phyloP scores from a whole-genome alignment of 1,140 invertebrate genomes.

The Drosophila nannoptera region DNA sequence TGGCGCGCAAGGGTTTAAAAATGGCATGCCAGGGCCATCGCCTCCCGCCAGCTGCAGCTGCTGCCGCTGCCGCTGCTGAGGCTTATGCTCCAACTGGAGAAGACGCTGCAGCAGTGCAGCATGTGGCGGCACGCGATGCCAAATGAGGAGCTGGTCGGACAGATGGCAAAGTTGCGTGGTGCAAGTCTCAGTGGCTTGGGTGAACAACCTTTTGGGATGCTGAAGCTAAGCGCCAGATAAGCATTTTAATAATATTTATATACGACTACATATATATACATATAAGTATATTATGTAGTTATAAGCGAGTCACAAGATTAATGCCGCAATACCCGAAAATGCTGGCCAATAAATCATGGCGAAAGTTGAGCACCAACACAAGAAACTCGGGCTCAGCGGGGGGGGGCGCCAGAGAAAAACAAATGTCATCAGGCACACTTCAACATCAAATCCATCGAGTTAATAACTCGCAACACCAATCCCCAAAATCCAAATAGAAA shows the following conservation, averaged over 20 bases:
- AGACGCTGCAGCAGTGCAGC: slow-evolving; percentile 10
- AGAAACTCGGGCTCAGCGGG: slow-evolving; percentile 7
- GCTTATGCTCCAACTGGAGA: slow-evolving; percentile 3
- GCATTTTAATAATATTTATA: slow-evolving; percentile 71
- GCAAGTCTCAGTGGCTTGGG: slow-evolving; percentile 11
- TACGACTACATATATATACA: background rate
- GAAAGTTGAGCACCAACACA: slow-evolving; percentile 52
- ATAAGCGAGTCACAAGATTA: slow-evolving; percentile 53
- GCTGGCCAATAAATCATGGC: slow-evolving; percentile 73
- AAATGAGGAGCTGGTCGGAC: slow-evolving; percentile 8
- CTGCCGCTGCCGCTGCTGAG: too few species aligned
- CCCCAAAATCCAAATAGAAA: slow-evolving; percentile 13
- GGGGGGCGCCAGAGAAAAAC: background rate
- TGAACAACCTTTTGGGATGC: slow-evolving; percentile 50
- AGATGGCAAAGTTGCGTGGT: slow-evolving; percentile 13
- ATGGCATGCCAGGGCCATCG: slow-evolving; percentile 22
- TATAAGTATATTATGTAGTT: slow-evolving; percentile 2
- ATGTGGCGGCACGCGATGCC: slow-evolving; percentile 35
- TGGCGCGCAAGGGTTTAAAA: slow-evolving; percentile 28
- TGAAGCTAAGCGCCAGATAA: slow-evolving; percentile 34
- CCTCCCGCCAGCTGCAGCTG: too few species aligned
- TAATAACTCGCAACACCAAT: slow-evolving; percentile 41
- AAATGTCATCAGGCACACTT: slow-evolving; percentile 52
- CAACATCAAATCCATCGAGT: slow-evolving; percentile 41
- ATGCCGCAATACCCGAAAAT: slow-evolving; percentile 48